These are phyloP conservation scores for Calypte anna DNA, from an alignment of 2,113 vertebrate genomes.

Conservation along the genomic window DNA sequence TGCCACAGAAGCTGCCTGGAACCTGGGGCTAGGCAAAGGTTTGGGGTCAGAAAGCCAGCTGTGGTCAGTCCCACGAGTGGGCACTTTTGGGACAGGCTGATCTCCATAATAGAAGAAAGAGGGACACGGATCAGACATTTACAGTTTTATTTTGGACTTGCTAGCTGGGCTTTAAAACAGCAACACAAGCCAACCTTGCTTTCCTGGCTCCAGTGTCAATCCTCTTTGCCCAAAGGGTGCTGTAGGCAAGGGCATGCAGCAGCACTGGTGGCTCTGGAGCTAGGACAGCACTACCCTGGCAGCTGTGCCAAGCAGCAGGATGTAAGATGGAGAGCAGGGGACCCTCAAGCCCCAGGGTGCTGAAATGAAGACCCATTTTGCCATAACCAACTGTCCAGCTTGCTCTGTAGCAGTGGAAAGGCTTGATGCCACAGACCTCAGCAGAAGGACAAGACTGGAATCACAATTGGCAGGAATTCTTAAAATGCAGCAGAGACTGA, in stretches of 20 bases:
- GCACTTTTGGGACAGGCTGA: not conserved
- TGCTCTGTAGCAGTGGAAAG: accelerated
- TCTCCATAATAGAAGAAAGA: not conserved
- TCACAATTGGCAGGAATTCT: constrained; percentile 94
- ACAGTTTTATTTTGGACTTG: not conserved
- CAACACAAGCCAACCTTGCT: constrained; percentile 1
- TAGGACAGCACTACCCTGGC: constrained; percentile 12
- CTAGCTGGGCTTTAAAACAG: not conserved
- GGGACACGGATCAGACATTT: not conserved
- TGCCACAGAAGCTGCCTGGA: accelerated
- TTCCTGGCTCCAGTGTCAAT: not conserved
- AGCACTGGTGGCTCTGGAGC: constrained; percentile 22
- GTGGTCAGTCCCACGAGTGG: accelerated
- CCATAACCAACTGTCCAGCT: not conserved
- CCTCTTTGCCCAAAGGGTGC: constrained; percentile 13
- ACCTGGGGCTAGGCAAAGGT: not conserved
- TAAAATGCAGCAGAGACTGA: constrained; percentile 95
- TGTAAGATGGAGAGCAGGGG: not conserved
- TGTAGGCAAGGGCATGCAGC: constrained; percentile 22
- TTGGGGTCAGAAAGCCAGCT: not conserved
- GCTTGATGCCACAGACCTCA: not conserved
- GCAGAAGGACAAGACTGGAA: constrained; percentile 81
- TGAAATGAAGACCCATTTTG: not conserved
- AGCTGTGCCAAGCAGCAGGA: not conserved
- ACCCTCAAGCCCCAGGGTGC: not conserved